Evolutionary conservation across 2,888 invertebrate genomes (phyloP), one percentile per base, ranked within the genome.

Genomic region (Molorchus minor): DNA sequence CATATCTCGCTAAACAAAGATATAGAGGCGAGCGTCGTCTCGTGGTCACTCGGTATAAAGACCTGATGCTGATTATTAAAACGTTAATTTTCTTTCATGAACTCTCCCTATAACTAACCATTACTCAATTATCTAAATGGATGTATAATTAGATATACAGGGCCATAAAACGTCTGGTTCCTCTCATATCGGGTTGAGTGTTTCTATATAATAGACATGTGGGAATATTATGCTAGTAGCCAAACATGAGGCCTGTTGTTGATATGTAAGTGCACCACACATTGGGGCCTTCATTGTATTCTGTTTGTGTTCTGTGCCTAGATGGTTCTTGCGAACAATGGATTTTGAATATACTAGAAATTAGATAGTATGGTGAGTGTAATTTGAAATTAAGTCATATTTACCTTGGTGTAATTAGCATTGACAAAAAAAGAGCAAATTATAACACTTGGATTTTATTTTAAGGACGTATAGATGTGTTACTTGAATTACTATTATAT

Each of bases 81-180:
- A n/a, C n/a, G 29, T 29, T 29, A 10, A 8, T 29, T 29, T 29
- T 29, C 5, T 5, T 29, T 29, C 5, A 10, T 8, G 29, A 8
- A 40, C 12, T 29, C 36, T 30, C 33, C 45, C 45, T 21, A 47
- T 46, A 38, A 0, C 36, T 56, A 56, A 47, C 21, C 47, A 66
- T 63, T 62, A 65, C 64, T 58, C 61, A 67, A 69, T 70, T 70
- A 70, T 65, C 67, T 61, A 65, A 68, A 70, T 68, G 61, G 67
- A 51, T 60, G 58, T 58, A 46, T 62, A 70, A 65, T 69, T 70
- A 63, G 44, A 62, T 54, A 59, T 45, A 58, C 36, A 58, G 58
- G 59, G 58, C 47, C 61, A 58, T 46, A 15, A 38, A 56, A 10
- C 53, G 63, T 67, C 65, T 68, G 68, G 57, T 46, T 33, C 38